Conservation (phyloP, 1,140 invertebrate species). For the Tenebrio molitor region DNA sequence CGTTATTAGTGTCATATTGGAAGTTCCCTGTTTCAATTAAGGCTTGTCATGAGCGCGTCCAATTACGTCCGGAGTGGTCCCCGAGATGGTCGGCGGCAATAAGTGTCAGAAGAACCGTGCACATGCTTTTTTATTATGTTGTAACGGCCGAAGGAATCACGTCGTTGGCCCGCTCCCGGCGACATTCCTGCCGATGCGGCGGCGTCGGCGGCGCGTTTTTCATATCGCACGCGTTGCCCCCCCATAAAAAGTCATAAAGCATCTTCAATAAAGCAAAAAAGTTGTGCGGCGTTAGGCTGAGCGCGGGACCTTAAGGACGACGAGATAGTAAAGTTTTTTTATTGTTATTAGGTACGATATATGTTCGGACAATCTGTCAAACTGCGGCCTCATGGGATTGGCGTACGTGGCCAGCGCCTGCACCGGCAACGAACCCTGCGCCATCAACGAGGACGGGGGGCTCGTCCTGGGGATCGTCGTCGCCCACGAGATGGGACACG, state of each 20-base stretch:
- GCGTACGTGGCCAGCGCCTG: slow-evolving; percentile 78
- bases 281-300: background rate
- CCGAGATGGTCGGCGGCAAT: slow-evolving; percentile 28
- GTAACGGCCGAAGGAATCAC: slow-evolving; percentile 43
- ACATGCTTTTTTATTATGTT: slow-evolving; percentile 42
- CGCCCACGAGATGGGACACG: slow-evolving; percentile 81
- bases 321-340: slow-evolving; percentile 35
- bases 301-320: background rate
- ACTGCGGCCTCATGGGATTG: slow-evolving; percentile 76
- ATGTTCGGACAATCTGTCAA: slow-evolving; percentile 67
- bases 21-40: slow-evolving; percentile 36
- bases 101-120: slow-evolving; percentile 13
- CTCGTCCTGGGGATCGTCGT: slow-evolving; percentile 76
- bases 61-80: slow-evolving; percentile 32
- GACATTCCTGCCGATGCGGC: background rate
- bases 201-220: slow-evolving; percentile 19
- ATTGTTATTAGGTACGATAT: slow-evolving; percentile 61
- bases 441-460: slow-evolving; percentile 79
- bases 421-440: slow-evolving; percentile 73
- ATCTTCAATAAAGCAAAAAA: slow-evolving; percentile 46
- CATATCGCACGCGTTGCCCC: slow-evolving; percentile 19
- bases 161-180: background rate
- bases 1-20: slow-evolving; percentile 37
- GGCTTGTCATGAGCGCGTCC: slow-evolving; percentile 34
- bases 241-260: slow-evolving; percentile 36